Conservation (phyloP, 30 jellyfish, hydroid and myxozoan species). For the Hydractinia symbiolongicarpus region DNA sequence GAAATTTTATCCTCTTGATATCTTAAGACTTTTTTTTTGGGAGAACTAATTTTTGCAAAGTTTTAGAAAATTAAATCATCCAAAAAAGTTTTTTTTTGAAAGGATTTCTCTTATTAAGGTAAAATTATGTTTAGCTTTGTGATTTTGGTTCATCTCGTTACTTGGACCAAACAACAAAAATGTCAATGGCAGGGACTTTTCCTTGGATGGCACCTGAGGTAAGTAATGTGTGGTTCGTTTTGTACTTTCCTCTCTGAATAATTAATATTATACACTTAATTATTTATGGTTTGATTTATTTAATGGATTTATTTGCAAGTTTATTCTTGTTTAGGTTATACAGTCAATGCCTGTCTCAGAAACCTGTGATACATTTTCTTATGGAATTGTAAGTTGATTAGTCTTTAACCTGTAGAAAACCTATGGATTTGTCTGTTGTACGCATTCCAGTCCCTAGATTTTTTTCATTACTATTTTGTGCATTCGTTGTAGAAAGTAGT, state of each 20-base stretch:
- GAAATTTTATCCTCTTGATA: too few relatives aligned
- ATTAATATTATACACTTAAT: too few relatives aligned
- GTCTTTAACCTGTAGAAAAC: too few relatives aligned
- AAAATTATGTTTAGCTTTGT: constrained; percentile 50
- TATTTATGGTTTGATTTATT: too few relatives aligned
- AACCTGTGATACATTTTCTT: constrained; percentile 76
- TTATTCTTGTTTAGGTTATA: constrained; percentile 47
- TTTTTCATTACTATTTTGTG: too few relatives aligned
- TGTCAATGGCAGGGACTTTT: constrained; percentile 92
- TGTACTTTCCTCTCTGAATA: background rate
- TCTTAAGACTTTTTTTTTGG: too few relatives aligned
- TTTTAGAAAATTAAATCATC: background rate
- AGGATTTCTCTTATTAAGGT: background rate
- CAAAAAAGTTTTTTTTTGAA: background rate
- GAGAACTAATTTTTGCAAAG: background rate
- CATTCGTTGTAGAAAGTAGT: too few relatives aligned
- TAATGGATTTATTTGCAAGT: background rate
- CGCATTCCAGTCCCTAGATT: too few relatives aligned
- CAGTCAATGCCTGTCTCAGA: constrained; percentile 90
- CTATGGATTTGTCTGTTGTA: too few relatives aligned
- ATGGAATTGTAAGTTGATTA: constrained; percentile 65
- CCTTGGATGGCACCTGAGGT: constrained; percentile 99
- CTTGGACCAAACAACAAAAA: constrained; percentile 68
- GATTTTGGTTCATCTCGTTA: constrained; percentile 92
- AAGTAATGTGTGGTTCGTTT: background rate